Base-by-base conservation (phyloP, 2,888 invertebrate species). In the Saturnia japonica region DNA sequence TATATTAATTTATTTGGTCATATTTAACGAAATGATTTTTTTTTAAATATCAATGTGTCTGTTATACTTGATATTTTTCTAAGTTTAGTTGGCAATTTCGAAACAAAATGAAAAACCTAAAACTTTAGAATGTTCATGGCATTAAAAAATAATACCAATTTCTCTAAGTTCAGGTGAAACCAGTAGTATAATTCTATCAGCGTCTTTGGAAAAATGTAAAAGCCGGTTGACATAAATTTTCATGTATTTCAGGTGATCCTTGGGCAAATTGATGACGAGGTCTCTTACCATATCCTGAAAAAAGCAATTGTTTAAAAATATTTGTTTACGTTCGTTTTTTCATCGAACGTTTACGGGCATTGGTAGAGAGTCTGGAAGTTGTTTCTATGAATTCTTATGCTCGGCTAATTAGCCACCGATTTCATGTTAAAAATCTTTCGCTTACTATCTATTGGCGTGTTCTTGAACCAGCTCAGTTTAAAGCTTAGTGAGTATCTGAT, bases 241-340 rank as follows among this genome's bases (percentile, higher is more conserved):
- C 83, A 96, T 90, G 76, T 95, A 96, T 69, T 94, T 90, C 40
- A 96, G 82, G 78, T 96, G 96, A 80, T 96, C 96, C 28, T 88
- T 91, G 0, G 96, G 96, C 74, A 95, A 88, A 74, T 94, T 90
- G 3, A 96, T 86, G 0, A 96, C 85, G 22, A 96, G 82, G 79
- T 96, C 95, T 68, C 93, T 90, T 3, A 95, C 86, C 80, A 96
- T 89, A 80, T 96, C 96, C 95, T 96, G 72, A 4, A 75, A n/a
- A 70, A 12, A 7, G 4, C 12, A 0, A 57, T 25, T 6, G 19
- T 28, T 54, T 54, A 54, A n/a, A 22, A 19, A 54, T 19, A 16
- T 19, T 47, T 47, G 34, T 34, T 34, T 34, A 34, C 34, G 34
- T 34, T 34, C 34, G 6, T 34, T 34, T 34, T 34, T 34, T 34